phyloP scores from a whole-genome alignment of 2,113 vertebrate genomes.

The Cygnus atratus region DNA sequence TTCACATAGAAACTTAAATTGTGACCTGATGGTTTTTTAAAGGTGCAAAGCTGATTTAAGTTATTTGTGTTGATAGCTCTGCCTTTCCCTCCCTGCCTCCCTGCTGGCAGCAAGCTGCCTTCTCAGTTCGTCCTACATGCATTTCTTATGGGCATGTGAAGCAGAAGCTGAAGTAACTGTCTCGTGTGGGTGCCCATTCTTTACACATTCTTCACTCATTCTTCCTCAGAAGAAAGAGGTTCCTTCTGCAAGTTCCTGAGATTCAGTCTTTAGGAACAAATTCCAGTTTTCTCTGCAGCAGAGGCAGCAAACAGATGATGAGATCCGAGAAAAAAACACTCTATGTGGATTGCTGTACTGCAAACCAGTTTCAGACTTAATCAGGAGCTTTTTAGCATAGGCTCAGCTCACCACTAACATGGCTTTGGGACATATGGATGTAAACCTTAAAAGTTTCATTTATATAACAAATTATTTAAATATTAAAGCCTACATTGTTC shows the following conservation, averaged over 20 bases:
- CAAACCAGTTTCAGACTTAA: not conserved
- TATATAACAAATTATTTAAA: not conserved
- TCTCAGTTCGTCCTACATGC: not conserved
- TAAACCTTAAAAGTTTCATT: not conserved
- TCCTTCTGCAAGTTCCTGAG: not conserved
- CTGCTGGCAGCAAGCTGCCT: not conserved
- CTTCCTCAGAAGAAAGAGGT: not conserved
- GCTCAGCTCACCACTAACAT: not conserved
- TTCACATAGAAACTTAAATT: constrained; percentile 34
- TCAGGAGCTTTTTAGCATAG: not conserved
- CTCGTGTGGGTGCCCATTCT: not conserved
- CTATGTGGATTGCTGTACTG: not conserved
- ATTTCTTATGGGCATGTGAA: not conserved
- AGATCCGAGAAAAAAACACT: not conserved
- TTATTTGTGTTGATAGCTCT: not conserved
- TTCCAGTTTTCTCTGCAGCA: not conserved
- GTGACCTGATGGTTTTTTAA: not conserved
- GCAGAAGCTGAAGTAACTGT: not conserved
- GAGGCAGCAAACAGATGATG: not conserved
- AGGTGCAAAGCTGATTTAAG: not conserved
- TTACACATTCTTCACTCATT: not conserved
- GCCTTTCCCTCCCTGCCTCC: not conserved
- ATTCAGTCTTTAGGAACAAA: not conserved
- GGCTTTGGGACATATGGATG: not conserved
- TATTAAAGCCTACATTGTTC: not conserved